These are phyloP conservation scores for Crotalus viridis DNA, from an alignment of 2,113 vertebrate species.

Conservation along the genomic window DNA sequence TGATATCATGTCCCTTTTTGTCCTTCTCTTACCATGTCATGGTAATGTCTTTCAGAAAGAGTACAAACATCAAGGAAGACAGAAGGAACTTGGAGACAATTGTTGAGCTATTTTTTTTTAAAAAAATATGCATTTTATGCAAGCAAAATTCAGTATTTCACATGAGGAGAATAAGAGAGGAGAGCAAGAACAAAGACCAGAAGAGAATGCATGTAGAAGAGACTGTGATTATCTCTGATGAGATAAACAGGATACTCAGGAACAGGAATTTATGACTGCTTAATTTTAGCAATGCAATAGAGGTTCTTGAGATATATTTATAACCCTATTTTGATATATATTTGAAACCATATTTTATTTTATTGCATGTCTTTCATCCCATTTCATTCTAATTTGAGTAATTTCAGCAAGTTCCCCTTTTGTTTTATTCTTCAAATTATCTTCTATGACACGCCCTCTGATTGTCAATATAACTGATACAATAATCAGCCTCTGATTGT, in stretches of 20 bases:
- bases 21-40: too few species aligned
- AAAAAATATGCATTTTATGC: neutral
- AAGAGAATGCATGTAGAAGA: neutral
- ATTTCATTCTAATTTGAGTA: neutral
- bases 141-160: neutral
- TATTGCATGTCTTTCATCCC: neutral
- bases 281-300: neutral
- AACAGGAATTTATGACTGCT: neutral
- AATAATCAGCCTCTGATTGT: neutral
- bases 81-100: neutral
- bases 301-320: neutral
- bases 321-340: neutral
- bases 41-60: neutral
- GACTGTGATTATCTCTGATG: neutral
- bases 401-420: neutral
- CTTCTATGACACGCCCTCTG: neutral
- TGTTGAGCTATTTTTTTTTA: neutral
- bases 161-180: neutral
- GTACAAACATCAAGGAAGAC: neutral
- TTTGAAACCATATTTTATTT: neutral
- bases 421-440: neutral
- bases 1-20: too few species aligned
- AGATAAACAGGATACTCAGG: neutral
- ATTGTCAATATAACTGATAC: neutral
- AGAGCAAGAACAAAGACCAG: neutral